These are phyloP conservation scores for Strigamia crassipes DNA, from an alignment of 2,888 invertebrate species.

Conservation along the genomic window DNA sequence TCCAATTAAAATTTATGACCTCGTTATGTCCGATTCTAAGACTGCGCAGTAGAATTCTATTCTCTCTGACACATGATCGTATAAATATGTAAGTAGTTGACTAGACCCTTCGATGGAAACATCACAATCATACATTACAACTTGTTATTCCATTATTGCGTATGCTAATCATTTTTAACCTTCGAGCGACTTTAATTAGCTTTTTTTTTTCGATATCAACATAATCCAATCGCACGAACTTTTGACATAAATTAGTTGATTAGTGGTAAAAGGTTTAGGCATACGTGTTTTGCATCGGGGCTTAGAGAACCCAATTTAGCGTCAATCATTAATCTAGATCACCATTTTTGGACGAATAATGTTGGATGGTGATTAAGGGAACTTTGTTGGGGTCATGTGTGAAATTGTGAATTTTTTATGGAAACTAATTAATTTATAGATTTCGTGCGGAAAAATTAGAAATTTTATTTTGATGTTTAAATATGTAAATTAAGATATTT, in stretches of 20 bases:
- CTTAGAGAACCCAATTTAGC: conserved; percentile 10
- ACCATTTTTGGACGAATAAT: neutral
- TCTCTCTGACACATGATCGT: neutral
- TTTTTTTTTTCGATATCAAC: conserved; percentile 21
- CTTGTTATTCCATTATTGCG: no score
- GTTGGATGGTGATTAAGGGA: neutral
- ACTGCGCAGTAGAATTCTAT: neutral
- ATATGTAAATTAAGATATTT: neutral
- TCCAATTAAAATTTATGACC: conserved; percentile 37
- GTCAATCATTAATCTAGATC: conserved; percentile 33
- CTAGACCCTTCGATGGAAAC: neutral
- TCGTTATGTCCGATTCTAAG: conserved; percentile 25
- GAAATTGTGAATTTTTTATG: no score
- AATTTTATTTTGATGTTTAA: neutral
- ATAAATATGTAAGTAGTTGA: conserved; percentile 2
- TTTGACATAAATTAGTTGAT: conserved; percentile 31
- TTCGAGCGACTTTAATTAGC: no score
- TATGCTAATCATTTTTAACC: no score
- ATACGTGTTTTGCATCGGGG: conserved; percentile 23
- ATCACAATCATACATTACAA: neutral
- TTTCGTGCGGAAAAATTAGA: neutral
- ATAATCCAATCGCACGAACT: conserved; percentile 34
- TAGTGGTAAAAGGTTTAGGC: conserved; percentile 34
- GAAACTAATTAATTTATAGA: no score
- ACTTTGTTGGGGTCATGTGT: neutral